Evolutionary conservation across 2,888 invertebrate genomes (phyloP).

Genomic region (Magallana nippona): DNA sequence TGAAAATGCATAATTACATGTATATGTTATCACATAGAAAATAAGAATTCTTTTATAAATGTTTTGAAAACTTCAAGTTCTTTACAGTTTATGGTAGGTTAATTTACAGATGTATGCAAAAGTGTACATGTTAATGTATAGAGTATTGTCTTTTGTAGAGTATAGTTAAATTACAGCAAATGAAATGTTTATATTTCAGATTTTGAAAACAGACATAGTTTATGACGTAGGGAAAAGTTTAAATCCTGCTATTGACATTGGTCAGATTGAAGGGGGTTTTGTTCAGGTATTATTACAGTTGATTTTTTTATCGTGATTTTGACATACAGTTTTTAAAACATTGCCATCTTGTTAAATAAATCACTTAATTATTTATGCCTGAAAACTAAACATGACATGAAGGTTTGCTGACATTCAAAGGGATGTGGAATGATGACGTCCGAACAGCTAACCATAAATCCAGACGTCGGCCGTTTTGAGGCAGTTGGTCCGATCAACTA

Average conservation of each 20-base stretch:
- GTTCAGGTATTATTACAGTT: slow-evolving; percentile 56
- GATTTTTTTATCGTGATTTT: too few relatives aligned
- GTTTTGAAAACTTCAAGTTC: too few relatives aligned
- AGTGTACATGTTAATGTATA: too few relatives aligned
- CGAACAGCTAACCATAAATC: slow-evolving; percentile 32
- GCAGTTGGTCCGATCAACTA: slow-evolving; percentile 42
- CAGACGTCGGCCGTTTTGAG: slow-evolving; percentile 1
- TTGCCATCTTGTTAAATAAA: too few relatives aligned
- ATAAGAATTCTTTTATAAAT: too few relatives aligned
- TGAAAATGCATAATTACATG: too few relatives aligned
- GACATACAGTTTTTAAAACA: too few relatives aligned
- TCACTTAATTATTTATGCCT: too few relatives aligned
- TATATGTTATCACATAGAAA: too few relatives aligned
- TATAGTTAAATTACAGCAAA: neutral
- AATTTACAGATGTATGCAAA: too few relatives aligned
- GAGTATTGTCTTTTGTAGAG: neutral
- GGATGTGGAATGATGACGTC: slow-evolving; percentile 44
- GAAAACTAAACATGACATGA: too few relatives aligned
- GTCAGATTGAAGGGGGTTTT: slow-evolving; percentile 73
- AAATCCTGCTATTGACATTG: slow-evolving; percentile 71
- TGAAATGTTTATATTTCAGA: slow-evolving; percentile 46
- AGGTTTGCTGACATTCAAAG: neutral
- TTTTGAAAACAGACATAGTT: slow-evolving; percentile 69
- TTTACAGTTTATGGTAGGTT: too few relatives aligned
- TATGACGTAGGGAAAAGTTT: slow-evolving; percentile 73